A percentile compares a stretch with the other conserved stretches of the same genome.
phyloP scores from a whole-genome alignment of 2,888 invertebrate species.

The Rhagophthalmus giganteus region DNA sequence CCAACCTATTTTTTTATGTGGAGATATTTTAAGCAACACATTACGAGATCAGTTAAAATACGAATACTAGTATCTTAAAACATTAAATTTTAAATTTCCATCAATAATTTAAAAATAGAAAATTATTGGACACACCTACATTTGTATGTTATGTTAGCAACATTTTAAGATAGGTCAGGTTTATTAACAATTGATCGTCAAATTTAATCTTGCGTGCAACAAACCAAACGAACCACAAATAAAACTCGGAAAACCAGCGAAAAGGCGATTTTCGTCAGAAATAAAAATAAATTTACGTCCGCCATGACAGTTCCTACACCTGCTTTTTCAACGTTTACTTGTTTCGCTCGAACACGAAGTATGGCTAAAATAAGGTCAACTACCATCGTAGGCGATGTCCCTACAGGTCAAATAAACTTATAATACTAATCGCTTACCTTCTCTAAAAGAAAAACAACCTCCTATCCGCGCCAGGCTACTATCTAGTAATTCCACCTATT shows the following conservation, averaged over 20 bases:
- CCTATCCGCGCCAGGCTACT: conserved; percentile 45
- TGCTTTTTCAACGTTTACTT: conserved; percentile 28
- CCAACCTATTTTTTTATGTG: no score
- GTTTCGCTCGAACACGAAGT: background rate
- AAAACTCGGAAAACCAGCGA: background rate
- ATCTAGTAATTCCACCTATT: conserved; percentile 47
- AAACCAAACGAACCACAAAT: background rate
- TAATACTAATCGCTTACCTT: conserved; percentile 36
- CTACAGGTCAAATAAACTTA: no score
- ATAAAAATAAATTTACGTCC: conserved; percentile 50
- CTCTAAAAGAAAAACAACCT: conserved; percentile 43
- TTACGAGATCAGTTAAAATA: no score
- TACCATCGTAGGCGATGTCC: background rate
- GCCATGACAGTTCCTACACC: conserved; percentile 50
- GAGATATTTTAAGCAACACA: no score
- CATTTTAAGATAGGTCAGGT: conserved; percentile 34
- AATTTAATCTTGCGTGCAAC: background rate
- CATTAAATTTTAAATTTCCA: conserved; percentile 33
- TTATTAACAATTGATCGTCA: background rate
- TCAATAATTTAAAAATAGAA: conserved; percentile 42
- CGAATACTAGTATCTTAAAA: no score
- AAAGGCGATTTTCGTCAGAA: conserved; percentile 22
- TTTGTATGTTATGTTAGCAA: conserved; percentile 37
- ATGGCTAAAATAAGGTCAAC: conserved; percentile 1
- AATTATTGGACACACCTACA: conserved; percentile 50